These are phyloP conservation scores for Centrocercus urophasianus DNA, from an alignment of 2,113 vertebrate genomes.

Conservation along the genomic window DNA sequence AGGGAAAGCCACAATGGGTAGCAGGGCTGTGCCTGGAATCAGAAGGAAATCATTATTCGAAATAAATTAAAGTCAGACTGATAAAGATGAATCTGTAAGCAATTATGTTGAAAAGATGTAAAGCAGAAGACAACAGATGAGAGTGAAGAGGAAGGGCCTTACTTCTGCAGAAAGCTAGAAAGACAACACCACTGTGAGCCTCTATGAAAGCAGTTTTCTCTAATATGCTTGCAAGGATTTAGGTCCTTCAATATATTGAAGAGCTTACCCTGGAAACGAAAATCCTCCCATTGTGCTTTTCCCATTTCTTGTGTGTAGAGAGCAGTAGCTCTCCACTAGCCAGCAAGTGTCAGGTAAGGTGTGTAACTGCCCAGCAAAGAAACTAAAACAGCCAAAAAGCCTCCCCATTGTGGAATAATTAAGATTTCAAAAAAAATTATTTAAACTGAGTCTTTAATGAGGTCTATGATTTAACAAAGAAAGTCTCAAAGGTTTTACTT, in stretches of 20 bases:
- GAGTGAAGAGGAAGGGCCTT: neutral
- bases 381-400: accelerated
- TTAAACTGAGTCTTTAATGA: neutral
- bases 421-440: too few species aligned
- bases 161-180: neutral
- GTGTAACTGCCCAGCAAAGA: neutral
- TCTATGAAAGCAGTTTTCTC: neutral
- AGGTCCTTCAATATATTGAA: neutral
- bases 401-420: accelerated
- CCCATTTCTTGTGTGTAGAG: neutral
- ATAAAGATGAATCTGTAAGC: neutral
- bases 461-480: neutral
- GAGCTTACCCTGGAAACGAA: neutral
- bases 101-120: neutral
- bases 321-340: neutral
- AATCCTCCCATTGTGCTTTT: neutral
- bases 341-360: neutral
- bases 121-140: neutral
- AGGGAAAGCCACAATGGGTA: constrained; percentile 90
- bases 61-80: neutral
- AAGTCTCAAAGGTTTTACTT: neutral
- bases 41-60: neutral
- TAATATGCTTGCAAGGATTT: neutral
- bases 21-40: constrained; percentile 84
- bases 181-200: neutral